Conservation (phyloP, 2,797 vertebrate genomes). For the Gobionotothen gibberifrons region DNA sequence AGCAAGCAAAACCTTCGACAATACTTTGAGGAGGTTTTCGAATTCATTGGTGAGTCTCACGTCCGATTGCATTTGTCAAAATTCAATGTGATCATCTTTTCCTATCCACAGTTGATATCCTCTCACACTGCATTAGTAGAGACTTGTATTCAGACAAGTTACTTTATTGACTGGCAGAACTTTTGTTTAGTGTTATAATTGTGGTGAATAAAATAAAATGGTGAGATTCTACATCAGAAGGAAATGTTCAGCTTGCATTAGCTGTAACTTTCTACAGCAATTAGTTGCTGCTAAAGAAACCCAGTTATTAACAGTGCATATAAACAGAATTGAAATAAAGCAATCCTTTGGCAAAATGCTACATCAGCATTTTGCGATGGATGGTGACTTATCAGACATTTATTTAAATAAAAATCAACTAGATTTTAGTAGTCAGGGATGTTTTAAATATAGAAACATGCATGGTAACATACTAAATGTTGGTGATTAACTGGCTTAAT, state of each 20-base stretch:
- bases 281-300: too few species aligned
- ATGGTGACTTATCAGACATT: too few species aligned
- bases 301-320: too few species aligned
- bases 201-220: neutral
- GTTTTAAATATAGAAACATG: conserved; percentile 2
- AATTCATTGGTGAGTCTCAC: conserved; percentile 87
- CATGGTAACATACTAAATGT: neutral
- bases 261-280: too few species aligned
- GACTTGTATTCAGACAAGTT: conserved; percentile 18
- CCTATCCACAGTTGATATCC: neutral
- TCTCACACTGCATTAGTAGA: conserved; percentile 3
- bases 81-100: neutral
- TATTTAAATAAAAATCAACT: too few species aligned
- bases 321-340: too few species aligned
- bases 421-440: neutral
- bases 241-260: neutral
- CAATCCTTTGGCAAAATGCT: too few species aligned
- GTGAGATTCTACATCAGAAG: neutral
- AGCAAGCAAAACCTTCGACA: conserved; percentile 91
- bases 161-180: neutral
- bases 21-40: conserved; percentile 92
- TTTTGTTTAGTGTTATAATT: neutral
- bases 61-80: neutral
- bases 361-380: too few species aligned
- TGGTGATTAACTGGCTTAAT: neutral